Evolutionary conservation across 1,140 invertebrate genomes (phyloP), one percentile per base, ranked within the genome.

Genomic region (Pararge aegeria): DNA sequence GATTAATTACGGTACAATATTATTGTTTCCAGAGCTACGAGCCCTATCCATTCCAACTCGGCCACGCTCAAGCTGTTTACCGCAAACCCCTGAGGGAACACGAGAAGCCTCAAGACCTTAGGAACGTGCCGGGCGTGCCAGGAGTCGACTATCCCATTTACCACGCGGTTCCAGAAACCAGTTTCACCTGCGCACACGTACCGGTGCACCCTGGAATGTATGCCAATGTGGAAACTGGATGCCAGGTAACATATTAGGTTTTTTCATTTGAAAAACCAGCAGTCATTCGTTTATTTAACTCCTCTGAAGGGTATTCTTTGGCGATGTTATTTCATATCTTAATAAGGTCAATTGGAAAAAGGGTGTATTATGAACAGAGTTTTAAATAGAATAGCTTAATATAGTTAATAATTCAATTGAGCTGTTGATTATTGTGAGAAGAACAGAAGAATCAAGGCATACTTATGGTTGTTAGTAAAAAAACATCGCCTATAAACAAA

Each of bases 141-240:
- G 95, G 95, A 7, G 92, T 95, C 0, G 95, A 96, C 80, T 96
- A 93, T 89, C 95, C 95, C 0, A 90, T 95, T 29, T 96, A 94
- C 79, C 94, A 95, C 73, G 78, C 84, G 7, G 93, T 96, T 2
- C 95, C 95, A 0, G 91, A 93, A 16, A 97, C 96, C n/a, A 92
- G 91, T 61, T 97, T 97, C 88, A 93, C 93, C 9, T 97, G 96
- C 74, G 91, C 92, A 38, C 87, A 94, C 60, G 95, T 96, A 38
- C 95, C 95, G 1, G 92, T 93, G 12, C 91, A 93, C 51, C 95
- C 95, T 40, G 96, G 96, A 61, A 97, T 96, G 93, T 97, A 97
- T 75, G 96, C 96, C 9, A 96, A 96, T 72, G 93, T 96, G 0
- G 95, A 96, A 87, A 96, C 95, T 57, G 95, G 95, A 51, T 97